Evolutionary conservation across 2,113 vertebrate species (phyloP), one percentile per base, ranked within the genome.

Genomic region (Myrmophylax atrothorax): DNA sequence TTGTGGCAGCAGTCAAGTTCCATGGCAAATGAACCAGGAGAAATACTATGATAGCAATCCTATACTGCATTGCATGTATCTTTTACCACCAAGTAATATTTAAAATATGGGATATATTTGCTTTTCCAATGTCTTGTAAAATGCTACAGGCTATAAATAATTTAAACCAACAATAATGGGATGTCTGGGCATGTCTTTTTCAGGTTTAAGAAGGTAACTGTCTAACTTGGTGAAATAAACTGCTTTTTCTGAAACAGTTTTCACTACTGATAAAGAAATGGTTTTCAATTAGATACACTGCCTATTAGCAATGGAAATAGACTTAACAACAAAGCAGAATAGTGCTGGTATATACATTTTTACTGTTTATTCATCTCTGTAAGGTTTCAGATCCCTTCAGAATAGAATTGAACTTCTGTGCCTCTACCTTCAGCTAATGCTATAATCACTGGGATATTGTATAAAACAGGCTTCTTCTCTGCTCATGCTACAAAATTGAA

Each of bases 81-180:
- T 88, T 94, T 94, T 94, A 79, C 69, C 78, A 91, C 62, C 62
- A 78, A 85, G 37, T 82, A 95, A 89, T 84, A 91, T 55, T 82
- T 89, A 87, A 95, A 92, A 91, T 92, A 96, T 12, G 64, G 83
- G 86, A 84, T 87, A 46, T 62, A 75, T 93, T 96, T 89, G 77
- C 53, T 86, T 90, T 90, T 90, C 4, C 26, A 89, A 75, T 78
- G 47, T 37, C 86, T 94, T 90, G 86, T 84, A 77, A 95, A 96
- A 90, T 81, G 76, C 76, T 93, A 90, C 62, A 68, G 25, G 19
- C 46, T 90, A 90, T 93, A 96, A 96, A 94, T 93, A 95, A 96
- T 93, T 95, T 83, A 96, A 92, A 68, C 15, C 62, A 78, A 77
- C 84, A 92, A 89, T 84, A 93, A 93, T 44, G 56, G 83, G 44